A percentile compares a stretch with the other conserved stretches of the same genome.
Conservation (phyloP, 2,797 vertebrate species). For the Chelon auratus region DNA sequence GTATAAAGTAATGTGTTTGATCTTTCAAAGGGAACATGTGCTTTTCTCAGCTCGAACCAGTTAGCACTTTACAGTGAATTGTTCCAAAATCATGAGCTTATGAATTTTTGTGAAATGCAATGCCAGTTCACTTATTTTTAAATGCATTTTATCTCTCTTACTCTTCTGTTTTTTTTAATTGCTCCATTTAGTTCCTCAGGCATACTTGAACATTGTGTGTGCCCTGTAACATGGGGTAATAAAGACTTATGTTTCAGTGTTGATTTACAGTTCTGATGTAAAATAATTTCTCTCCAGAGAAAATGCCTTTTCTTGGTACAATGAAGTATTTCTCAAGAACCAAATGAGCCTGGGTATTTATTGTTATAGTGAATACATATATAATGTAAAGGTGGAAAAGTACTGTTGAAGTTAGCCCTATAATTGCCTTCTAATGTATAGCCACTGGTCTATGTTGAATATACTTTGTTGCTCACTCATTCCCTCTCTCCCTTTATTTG, state of each 20-base stretch:
- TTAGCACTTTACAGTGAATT: slow-evolving; percentile 86
- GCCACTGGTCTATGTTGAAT: slow-evolving; percentile 77
- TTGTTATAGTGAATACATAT: slow-evolving; percentile 72
- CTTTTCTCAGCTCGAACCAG: slow-evolving; percentile 80
- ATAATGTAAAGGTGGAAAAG: slow-evolving; percentile 68
- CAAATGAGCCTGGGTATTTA: slow-evolving; percentile 80
- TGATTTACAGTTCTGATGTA: slow-evolving; percentile 79
- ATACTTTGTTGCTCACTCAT: slow-evolving; percentile 72
- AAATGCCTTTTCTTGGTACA: slow-evolving; percentile 79
- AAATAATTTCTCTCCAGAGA: slow-evolving; percentile 75
- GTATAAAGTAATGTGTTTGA: slow-evolving; percentile 79
- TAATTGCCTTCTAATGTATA: slow-evolving; percentile 75
- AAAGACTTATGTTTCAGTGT: slow-evolving; percentile 82
- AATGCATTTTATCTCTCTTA: slow-evolving; percentile 83
- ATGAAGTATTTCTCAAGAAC: slow-evolving; percentile 82
- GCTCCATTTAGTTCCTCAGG: slow-evolving; percentile 80
- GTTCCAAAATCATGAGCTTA: slow-evolving; percentile 84
- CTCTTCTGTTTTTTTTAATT: slow-evolving; percentile 64
- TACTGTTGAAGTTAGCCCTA: slow-evolving; percentile 72
- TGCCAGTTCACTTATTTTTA: slow-evolving; percentile 84
- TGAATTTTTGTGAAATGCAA: slow-evolving; percentile 83
- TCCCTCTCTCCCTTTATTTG: slow-evolving; percentile 69
- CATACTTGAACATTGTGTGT: slow-evolving; percentile 84
- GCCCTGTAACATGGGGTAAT: slow-evolving; percentile 82
- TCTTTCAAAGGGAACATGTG: slow-evolving; percentile 81